Base-by-base conservation (phyloP, 1,140 invertebrate genomes). In the Euglossa dilemma region DNA sequence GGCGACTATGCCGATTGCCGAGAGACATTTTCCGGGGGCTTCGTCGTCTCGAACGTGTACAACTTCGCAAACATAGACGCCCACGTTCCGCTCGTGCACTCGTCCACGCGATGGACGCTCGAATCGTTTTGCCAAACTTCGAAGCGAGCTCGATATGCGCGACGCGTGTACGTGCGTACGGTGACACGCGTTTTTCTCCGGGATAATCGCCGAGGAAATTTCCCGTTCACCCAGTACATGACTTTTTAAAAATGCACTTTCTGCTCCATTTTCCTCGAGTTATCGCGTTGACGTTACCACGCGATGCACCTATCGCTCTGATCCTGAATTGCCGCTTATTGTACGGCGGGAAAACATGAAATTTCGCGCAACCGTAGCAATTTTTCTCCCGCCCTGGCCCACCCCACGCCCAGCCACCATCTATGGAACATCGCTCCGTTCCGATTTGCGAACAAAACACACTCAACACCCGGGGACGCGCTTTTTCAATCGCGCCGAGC, bases 261-360 rank as follows among this genome's bases (percentile, higher is more conserved):
- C 71, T 63, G 78, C 78, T 63, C 71, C 70, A 87, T 88, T 88
- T 88, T 89, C 76, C 67, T 80, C 79, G 79, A 83, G 83, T 89
- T 88, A 85, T 85, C 86, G 79, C 72, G 70, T 69, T 54, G 70
- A 54, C 82, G 86, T 88, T 87, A 88, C 85, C 85, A 57, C 74
- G 83, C 83, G 78, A 79, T 81, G 69, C 79, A 64, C 74, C 78
- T 76, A 66, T 88, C 86, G 72, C 50, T 83, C 75, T 69, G 80
- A 61, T 54, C 59, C 76, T 80, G 63, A 89, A 89, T 89, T 86
- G 86, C 88, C 87, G 72, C n/a, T 69, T 71, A 87, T 87, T 86
- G 72, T 78, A 52, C 57, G 64, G 78, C 78, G 80, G 80, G 71
- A 85, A 89, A 89, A 88, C 88, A 88, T 88, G 87, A 89, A 88